Evolutionary conservation across 2,113 vertebrate species (phyloP).

Genomic region (Pygoscelis antarcticus): DNA sequence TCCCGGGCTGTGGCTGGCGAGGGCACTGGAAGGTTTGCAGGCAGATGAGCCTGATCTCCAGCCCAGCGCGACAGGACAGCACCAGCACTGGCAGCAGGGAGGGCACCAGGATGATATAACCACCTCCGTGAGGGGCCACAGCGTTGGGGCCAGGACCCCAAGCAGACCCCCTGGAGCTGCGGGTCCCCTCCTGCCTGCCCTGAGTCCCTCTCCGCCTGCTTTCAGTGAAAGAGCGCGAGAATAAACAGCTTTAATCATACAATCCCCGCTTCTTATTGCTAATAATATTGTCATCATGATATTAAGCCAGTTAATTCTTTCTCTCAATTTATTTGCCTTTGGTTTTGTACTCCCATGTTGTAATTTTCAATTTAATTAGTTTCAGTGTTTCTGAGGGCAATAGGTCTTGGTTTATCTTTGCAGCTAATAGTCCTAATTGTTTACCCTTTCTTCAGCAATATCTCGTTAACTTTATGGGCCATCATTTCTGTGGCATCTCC

Average conservation of each 20-base stretch:
- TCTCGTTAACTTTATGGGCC: slow-evolving; percentile 80
- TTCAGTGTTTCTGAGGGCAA: slow-evolving; percentile 63
- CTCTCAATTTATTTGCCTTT: slow-evolving; percentile 53
- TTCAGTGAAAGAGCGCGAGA: background rate
- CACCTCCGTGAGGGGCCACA: fast-evolving
- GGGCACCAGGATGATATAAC: fast-evolving
- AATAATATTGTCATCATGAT: slow-evolving; percentile 63
- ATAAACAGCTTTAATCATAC: slow-evolving; percentile 50
- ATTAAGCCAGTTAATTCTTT: slow-evolving; percentile 69
- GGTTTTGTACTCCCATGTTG: slow-evolving; percentile 56
- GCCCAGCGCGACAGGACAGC: fast-evolving
- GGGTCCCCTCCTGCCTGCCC: background rate
- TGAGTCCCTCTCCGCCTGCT: fast-evolving
- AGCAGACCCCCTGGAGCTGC: fast-evolving
- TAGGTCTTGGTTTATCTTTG: slow-evolving; percentile 70
- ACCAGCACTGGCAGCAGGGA: fast-evolving
- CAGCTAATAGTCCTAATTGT: slow-evolving; percentile 78
- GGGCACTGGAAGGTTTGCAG: background rate
- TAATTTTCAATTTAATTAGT: slow-evolving; percentile 81
- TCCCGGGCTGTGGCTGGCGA: background rate
- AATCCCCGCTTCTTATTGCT: slow-evolving; percentile 26
- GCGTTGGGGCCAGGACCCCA: fast-evolving
- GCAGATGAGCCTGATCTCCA: fast-evolving
- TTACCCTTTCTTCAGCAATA: slow-evolving; percentile 72
- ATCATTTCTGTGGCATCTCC: slow-evolving; percentile 53